Evolutionary conservation across 1,140 invertebrate genomes (phyloP).

Genomic region (Pachypeltis micranthus): DNA sequence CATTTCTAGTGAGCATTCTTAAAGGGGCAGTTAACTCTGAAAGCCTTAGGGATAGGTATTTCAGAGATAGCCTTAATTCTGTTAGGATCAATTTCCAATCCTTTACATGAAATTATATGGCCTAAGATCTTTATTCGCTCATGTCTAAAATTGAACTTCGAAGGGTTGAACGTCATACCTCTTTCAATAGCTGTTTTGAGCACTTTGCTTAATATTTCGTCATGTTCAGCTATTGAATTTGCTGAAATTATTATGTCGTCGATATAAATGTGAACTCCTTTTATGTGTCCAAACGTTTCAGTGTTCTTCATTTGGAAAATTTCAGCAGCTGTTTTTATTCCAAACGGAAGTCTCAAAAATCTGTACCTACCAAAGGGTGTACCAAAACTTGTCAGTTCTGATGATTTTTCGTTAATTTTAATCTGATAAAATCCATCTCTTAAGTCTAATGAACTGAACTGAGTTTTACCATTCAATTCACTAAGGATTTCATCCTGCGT

Average conservation of each 20-base stretch:
- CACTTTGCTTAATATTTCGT: constrained; percentile 27
- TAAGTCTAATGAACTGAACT: constrained; percentile 21
- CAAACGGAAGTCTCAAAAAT: background rate
- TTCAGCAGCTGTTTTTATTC: background rate
- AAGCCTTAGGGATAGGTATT: constrained; percentile 29
- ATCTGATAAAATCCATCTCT: constrained; percentile 25
- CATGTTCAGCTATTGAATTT: constrained; percentile 24
- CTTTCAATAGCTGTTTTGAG: constrained; percentile 20
- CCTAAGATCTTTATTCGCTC: constrained; percentile 35
- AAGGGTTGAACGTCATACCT: constrained; percentile 18
- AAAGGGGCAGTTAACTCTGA: too few relatives aligned
- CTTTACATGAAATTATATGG: constrained; percentile 28
- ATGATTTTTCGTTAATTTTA: background rate
- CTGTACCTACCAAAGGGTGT: constrained; percentile 3
- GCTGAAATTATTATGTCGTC: constrained; percentile 32
- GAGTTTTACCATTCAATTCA: constrained; percentile 16
- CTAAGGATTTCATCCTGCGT: constrained; percentile 19
- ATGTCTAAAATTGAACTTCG: constrained; percentile 35
- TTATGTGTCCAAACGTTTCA: constrained; percentile 14
- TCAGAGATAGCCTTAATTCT: constrained; percentile 34
- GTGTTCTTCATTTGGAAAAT: background rate
- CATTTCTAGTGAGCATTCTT: constrained; percentile 31
- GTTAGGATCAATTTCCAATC: constrained; percentile 32
- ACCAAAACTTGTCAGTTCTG: background rate
- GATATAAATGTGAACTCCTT: background rate